Conservation (phyloP, 2,113 vertebrate genomes). For the western clawed frog (Xenopus tropicalis) region DNA sequence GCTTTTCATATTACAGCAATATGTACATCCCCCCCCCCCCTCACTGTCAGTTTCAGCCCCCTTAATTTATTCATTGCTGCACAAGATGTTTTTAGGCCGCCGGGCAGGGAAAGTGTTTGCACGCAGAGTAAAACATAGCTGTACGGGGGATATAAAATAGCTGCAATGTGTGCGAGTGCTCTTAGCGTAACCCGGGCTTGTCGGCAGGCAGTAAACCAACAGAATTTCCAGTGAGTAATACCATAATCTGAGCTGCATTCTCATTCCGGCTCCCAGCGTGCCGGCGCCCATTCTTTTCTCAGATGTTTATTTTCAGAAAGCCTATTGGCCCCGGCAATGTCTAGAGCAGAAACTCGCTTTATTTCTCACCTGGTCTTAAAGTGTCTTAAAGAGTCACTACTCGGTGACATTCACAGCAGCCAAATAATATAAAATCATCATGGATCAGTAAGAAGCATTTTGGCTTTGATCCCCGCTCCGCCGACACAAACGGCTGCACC, state of each 20-base stretch:
- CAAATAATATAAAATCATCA: background rate
- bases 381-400: slow-evolving; percentile 24
- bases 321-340: background rate
- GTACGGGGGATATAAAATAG: background rate
- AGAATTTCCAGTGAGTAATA: slow-evolving; percentile 4
- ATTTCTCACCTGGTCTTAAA: slow-evolving; percentile 16
- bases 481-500: no score
- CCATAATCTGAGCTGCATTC: slow-evolving; percentile 1
- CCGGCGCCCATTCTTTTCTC: background rate
- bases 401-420: slow-evolving; percentile 6
- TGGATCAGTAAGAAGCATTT: no score
- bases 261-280: background rate
- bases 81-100: no score
- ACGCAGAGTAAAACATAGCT: slow-evolving; percentile 1
- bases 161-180: background rate
- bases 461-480: no score
- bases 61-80: no score
- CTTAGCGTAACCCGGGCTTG: background rate
- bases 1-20: no score
- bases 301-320: slow-evolving; percentile 17
- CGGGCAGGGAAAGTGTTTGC: slow-evolving; percentile 16
- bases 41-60: slow-evolving; percentile 4
- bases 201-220: slow-evolving; percentile 3
- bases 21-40: no score
- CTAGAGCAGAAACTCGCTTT: background rate